Conservation (phyloP, 2,113 vertebrate species). For the Emberiza fucata region DNA sequence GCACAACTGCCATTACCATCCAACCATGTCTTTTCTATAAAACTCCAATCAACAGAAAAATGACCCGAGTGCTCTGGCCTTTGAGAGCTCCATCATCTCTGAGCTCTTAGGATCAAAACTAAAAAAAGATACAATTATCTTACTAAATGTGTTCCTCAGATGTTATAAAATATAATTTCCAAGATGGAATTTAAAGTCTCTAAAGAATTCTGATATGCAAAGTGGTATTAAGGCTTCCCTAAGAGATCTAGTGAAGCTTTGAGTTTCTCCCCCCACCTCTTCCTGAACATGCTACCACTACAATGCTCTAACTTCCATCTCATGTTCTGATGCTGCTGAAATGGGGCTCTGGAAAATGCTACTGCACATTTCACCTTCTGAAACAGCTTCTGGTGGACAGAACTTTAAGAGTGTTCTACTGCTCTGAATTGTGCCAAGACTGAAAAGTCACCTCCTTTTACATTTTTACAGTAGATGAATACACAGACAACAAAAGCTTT, state of each 20-base stretch:
- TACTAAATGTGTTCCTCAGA: not conserved
- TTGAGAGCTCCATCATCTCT: not conserved
- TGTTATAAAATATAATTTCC: not conserved
- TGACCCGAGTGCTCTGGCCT: not conserved
- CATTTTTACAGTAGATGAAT: not conserved
- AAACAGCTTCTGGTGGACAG: not conserved
- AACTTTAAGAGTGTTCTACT: not conserved
- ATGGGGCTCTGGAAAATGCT: not conserved
- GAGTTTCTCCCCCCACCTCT: not conserved
- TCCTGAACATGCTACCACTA: not conserved
- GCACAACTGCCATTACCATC: not conserved
- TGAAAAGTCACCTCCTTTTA: not conserved
- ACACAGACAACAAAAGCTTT: not conserved
- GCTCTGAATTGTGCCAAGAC: not conserved
- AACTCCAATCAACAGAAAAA: not conserved
- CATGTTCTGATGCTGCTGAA: not conserved
- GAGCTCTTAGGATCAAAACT: not conserved
- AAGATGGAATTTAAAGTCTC: not conserved
- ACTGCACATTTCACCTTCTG: not conserved
- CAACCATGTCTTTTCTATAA: not conserved
- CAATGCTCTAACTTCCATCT: not conserved
- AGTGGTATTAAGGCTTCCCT: not conserved
- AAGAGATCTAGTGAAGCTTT: not conserved
- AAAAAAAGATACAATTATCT: conserved; percentile 10
- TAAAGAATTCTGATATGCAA: not conserved